Percentiles rank a stretch among this genome's conserved stretches.
Conservation (phyloP, 2,888 invertebrate species). For the Ectobius pallidus region DNA sequence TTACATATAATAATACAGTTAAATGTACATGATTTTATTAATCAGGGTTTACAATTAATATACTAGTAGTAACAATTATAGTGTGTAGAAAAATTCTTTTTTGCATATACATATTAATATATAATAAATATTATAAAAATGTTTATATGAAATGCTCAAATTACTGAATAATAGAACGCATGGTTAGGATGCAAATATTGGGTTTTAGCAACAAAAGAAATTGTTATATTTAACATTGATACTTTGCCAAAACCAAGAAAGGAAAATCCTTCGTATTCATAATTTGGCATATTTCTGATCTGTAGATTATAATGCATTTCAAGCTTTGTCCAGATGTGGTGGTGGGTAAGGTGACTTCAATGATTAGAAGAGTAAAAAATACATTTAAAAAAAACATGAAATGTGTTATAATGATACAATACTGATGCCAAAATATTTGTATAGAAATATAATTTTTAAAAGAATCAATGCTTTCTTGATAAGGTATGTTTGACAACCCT, state of each 20-base stretch:
- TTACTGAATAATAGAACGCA: slow-evolving; percentile 12
- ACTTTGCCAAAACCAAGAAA: too few relatives aligned
- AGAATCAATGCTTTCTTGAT: neutral
- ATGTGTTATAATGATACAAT: slow-evolving; percentile 13
- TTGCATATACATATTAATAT: slow-evolving; percentile 18
- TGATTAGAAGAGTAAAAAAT: too few relatives aligned
- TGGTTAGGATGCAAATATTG: slow-evolving; percentile 20
- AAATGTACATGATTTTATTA: slow-evolving; percentile 8
- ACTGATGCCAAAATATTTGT: slow-evolving; percentile 23
- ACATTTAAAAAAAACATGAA: neutral
- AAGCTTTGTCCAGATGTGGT: neutral
- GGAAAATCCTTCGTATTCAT: too few relatives aligned
- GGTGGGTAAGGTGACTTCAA: neutral
- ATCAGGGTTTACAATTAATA: slow-evolving; percentile 1
- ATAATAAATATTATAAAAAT: slow-evolving; percentile 21
- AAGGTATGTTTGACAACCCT: neutral
- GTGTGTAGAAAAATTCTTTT: neutral
- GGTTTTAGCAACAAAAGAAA: neutral
- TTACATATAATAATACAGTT: slow-evolving; percentile 6
- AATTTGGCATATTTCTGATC: neutral
- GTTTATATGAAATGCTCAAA: slow-evolving; percentile 32
- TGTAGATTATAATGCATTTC: slow-evolving; percentile 4
- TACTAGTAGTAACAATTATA: neutral
- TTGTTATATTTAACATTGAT: too few relatives aligned
- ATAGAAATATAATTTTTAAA: slow-evolving; percentile 4